A percentile compares a stretch with the other conserved stretches of the same genome.
Conservation (phyloP, 1,140 invertebrate genomes). For the Papilio polytes region DNA sequence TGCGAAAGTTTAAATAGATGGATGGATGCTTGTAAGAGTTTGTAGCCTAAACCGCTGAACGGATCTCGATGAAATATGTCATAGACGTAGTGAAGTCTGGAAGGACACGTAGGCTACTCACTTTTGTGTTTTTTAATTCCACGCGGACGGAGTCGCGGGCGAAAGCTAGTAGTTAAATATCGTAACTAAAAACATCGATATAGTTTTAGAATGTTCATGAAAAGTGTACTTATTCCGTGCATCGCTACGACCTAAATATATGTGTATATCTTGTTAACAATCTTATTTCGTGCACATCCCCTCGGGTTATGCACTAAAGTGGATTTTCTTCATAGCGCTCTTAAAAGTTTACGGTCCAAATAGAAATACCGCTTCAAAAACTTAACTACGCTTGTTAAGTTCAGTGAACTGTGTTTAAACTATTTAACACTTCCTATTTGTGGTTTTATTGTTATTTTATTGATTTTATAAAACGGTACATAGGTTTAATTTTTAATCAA, state of each 20-base stretch:
- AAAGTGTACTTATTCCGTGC: conserved; percentile 7
- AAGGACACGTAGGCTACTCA: no score
- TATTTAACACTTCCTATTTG: neutral
- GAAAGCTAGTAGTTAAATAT: no score
- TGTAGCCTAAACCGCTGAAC: no score
- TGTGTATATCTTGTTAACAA: conserved; percentile 8
- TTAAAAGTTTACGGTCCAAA: conserved; percentile 28
- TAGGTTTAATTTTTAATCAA: no score
- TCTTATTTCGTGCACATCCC: conserved; percentile 22
- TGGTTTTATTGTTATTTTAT: neutral
- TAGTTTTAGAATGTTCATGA: neutral
- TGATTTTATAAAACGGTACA: neutral
- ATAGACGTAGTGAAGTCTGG: no score
- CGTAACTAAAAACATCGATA: neutral
- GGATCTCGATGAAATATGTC: no score
- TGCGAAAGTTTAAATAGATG: no score
- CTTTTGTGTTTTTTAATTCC: no score
- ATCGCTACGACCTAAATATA: conserved; percentile 16
- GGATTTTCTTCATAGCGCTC: conserved; percentile 22
- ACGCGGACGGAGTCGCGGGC: no score
- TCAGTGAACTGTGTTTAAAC: conserved; percentile 1
- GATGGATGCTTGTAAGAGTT: no score
- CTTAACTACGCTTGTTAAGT: neutral
- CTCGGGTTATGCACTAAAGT: conserved; percentile 14
- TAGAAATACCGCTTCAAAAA: conserved; percentile 17